phyloP scores from a whole-genome alignment of 2,113 vertebrate species.

The Rhegmatorhina hoffmannsi region DNA sequence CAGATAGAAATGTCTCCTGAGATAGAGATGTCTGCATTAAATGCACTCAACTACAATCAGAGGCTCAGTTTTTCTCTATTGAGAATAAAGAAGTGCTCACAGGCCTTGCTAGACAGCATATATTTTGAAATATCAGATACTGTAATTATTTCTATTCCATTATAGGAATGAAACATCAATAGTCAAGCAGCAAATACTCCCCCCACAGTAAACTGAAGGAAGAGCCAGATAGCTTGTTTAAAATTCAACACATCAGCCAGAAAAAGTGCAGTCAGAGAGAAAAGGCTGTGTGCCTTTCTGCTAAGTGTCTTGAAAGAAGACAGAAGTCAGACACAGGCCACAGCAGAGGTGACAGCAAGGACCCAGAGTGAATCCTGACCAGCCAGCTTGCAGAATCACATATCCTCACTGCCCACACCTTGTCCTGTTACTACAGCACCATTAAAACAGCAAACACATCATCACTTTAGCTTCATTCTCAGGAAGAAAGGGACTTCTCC shows the following conservation, averaged over 20 bases:
- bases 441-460: background rate
- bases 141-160: background rate
- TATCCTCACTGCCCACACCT: background rate
- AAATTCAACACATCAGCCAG: background rate
- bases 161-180: background rate
- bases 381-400: background rate
- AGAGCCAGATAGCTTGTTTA: background rate
- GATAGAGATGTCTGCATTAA: background rate
- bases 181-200: background rate
- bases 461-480: background rate
- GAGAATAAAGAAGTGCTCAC: background rate
- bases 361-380: background rate
- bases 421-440: fast-evolving
- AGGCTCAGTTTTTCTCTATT: background rate
- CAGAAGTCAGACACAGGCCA: background rate
- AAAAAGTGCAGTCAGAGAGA: background rate
- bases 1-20: background rate
- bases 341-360: background rate
- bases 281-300: background rate
- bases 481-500: background rate
- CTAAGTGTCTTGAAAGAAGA: background rate
- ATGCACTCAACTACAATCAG: background rate
- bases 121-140: background rate
- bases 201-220: background rate
- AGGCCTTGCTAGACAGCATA: background rate